These are phyloP conservation scores for Tokudaia tokunoshimensis DNA, from an alignment of 2,797 vertebrate genomes.

Conservation along the genomic window DNA sequence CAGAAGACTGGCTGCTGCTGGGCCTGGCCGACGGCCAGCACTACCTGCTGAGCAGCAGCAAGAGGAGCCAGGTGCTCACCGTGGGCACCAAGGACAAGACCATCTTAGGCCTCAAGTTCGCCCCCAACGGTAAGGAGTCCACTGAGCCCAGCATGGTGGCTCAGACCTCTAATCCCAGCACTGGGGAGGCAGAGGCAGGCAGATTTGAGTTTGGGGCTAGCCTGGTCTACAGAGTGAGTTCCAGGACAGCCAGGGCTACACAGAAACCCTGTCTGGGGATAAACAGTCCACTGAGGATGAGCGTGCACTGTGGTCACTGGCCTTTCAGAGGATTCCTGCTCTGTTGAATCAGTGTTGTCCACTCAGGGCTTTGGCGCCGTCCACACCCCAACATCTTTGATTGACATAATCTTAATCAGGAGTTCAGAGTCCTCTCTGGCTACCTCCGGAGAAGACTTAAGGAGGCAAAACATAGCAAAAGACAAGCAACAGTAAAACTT, in stretches of 20 bases:
- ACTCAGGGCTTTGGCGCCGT: accelerated
- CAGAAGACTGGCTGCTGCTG: slow-evolving; percentile 87
- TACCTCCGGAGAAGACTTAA: background rate
- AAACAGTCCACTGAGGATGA: background rate
- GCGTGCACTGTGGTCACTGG: background rate
- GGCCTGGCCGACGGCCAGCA: slow-evolving; percentile 90
- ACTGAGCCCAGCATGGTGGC: background rate
- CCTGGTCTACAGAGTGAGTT: background rate
- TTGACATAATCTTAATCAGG: background rate
- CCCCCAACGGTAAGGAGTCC: slow-evolving; percentile 89
- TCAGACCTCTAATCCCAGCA: background rate
- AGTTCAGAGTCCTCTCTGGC: background rate
- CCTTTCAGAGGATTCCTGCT: accelerated
- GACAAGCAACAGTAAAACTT: background rate
- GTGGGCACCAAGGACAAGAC: slow-evolving; percentile 91
- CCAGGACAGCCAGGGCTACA: background rate
- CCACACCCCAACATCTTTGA: background rate
- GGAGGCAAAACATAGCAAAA: background rate
- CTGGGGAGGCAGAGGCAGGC: background rate
- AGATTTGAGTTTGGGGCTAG: background rate
- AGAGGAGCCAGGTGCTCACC: slow-evolving; percentile 88
- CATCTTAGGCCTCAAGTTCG: slow-evolving; percentile 92
- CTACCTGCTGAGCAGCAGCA: slow-evolving; percentile 90
- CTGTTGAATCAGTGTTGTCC: no score
- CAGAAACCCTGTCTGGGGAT: background rate